Base-by-base conservation (phyloP, 1,140 invertebrate species). In the Ostrea edulis region DNA sequence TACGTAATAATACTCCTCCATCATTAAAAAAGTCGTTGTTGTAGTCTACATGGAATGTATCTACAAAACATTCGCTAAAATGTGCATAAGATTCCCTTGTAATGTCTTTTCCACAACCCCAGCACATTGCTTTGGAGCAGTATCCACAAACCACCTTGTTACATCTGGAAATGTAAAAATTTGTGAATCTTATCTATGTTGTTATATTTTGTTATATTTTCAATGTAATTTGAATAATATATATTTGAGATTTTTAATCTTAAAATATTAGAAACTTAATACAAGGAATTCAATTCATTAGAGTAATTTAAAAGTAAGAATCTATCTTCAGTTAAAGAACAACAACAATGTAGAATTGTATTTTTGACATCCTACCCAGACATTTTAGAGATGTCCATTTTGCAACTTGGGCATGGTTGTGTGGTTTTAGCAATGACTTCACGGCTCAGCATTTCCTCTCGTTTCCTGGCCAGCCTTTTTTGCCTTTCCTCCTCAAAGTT, bases 101-200 rank as follows among this genome's bases (percentile, higher is more conserved):
- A 51, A 89, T 89, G 53, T 89, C 82, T 44, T 91, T 89, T 2
- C 89, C 88, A 90, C 92, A 93, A 8, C 84, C 9, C 90, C 90
- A 93, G 87, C 92, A 93, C 77, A 93, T 90, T 0, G 44, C 14
- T 29, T 71, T 20, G 4, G 87, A 77, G 90, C 92, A 93, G 53
- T 82, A 85, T 1, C 53, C 20, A 85, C 92, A 93, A 2, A 87
- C 89, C 83, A 93, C 91, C 58, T 93, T 91, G 85, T 93, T 93
- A 88, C 92, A 93, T 29, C 92, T 92, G 86, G 2, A 85, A 88
- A 44, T 81, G 44, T 25, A 82, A 89, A 85, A 88, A 81, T 82
- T 58, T 8, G 0, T 20, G 35, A 29, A 25, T 17, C 9, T 29
- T 29, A 62, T 54, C 17, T 12, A 53, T 35, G 35, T 51, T 29